Conservation (phyloP, 2,113 vertebrate genomes). For the Hiodon tergisus region DNA sequence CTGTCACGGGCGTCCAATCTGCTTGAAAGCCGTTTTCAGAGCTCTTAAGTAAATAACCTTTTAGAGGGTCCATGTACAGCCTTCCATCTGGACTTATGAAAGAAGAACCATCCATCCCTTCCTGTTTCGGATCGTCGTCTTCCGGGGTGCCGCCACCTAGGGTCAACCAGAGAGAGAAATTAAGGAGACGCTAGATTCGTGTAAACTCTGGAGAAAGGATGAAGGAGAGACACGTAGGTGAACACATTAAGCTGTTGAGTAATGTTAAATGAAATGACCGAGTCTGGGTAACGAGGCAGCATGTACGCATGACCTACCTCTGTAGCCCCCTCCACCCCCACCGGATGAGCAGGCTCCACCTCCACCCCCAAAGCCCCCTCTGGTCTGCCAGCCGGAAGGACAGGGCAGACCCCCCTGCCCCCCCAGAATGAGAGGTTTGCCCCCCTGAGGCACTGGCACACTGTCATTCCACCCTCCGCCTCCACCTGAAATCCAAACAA, state of each 20-base stretch:
- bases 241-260: not conserved
- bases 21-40: not conserved
- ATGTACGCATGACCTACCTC: slow-evolving; percentile 68
- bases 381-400: slow-evolving; percentile 89
- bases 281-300: not conserved
- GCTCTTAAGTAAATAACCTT: slow-evolving; percentile 69
- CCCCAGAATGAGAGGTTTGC: slow-evolving; percentile 84
- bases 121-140: slow-evolving; percentile 77
- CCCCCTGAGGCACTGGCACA: slow-evolving; percentile 77
- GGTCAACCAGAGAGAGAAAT: slow-evolving; percentile 7
- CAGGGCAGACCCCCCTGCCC: slow-evolving; percentile 90
- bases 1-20: not conserved
- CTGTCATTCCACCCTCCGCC: slow-evolving; percentile 94
- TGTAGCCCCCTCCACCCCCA: slow-evolving; percentile 95
- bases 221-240: not conserved
- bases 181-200: not conserved
- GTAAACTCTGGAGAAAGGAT: not conserved
- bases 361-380: slow-evolving; percentile 91
- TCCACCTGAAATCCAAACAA: slow-evolving; percentile 74
- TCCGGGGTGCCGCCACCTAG: slow-evolving; percentile 82
- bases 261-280: not conserved
- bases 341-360: slow-evolving; percentile 92
- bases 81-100: slow-evolving; percentile 81
- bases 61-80: slow-evolving; percentile 80
- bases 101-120: slow-evolving; percentile 90